Evolutionary conservation across 2,888 invertebrate species (phyloP).

Genomic region (Allophyes oxyacanthae): DNA sequence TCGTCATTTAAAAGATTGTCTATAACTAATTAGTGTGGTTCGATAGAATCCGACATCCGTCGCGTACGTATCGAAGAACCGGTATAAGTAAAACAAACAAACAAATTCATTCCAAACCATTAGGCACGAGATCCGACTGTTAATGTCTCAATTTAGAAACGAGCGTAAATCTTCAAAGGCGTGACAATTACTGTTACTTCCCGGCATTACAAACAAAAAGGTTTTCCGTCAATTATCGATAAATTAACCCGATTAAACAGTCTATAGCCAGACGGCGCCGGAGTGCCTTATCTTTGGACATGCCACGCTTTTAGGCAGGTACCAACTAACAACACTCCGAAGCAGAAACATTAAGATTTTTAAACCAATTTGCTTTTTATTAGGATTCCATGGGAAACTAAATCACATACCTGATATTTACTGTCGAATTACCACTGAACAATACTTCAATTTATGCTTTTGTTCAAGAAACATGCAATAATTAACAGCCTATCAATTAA

Average conservation of each 20-base stretch:
- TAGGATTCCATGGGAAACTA: slow-evolving; percentile 66
- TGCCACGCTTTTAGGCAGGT: slow-evolving; percentile 88
- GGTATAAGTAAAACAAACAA: slow-evolving; percentile 86
- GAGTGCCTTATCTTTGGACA: slow-evolving; percentile 84
- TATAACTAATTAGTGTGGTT: slow-evolving; percentile 67
- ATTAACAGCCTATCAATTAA: slow-evolving; percentile 13
- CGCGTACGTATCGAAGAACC: slow-evolving; percentile 76
- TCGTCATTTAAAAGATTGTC: slow-evolving; percentile 52
- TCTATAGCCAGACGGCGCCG: slow-evolving; percentile 86
- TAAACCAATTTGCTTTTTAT: slow-evolving; percentile 86
- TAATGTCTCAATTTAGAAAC: slow-evolving; percentile 89
- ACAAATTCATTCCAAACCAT: slow-evolving; percentile 89
- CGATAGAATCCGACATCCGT: slow-evolving; percentile 71
- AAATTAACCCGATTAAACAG: slow-evolving; percentile 89
- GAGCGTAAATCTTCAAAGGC: slow-evolving; percentile 89
- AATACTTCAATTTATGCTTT: slow-evolving; percentile 27
- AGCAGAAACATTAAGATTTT: slow-evolving; percentile 79
- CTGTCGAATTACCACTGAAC: slow-evolving; percentile 11
- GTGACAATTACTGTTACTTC: slow-evolving; percentile 90
- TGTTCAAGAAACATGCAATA: slow-evolving; percentile 19
- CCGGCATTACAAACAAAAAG: slow-evolving; percentile 89
- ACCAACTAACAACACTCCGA: slow-evolving; percentile 76
- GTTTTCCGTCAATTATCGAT: slow-evolving; percentile 89
- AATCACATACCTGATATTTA: slow-evolving; percentile 40
- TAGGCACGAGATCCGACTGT: slow-evolving; percentile 88